A percentile compares a stretch with the other conserved stretches of the same genome.
phyloP scores from a whole-genome alignment of 2,888 invertebrate genomes.

The Esperia sulphurella region DNA sequence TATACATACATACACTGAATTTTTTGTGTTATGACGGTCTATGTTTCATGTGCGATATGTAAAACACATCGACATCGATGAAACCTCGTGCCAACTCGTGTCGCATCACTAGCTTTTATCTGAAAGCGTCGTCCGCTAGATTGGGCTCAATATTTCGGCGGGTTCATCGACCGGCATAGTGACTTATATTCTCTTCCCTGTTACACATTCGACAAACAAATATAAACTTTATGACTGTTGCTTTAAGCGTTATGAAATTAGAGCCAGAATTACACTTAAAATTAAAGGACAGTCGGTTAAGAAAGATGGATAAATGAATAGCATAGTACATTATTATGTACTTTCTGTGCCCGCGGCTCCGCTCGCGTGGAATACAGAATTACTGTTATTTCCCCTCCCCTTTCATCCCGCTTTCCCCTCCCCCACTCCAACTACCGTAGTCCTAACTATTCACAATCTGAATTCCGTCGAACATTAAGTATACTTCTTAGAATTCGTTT shows the following conservation, averaged over 20 bases:
- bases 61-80: conserved; percentile 15
- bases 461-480: too few relatives aligned
- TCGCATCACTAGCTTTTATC: conserved; percentile 46
- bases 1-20: too few relatives aligned
- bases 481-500: too few relatives aligned
- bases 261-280: neutral
- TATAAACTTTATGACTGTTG: neutral
- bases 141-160: conserved; percentile 49
- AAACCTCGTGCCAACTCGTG: neutral
- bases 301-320: too few relatives aligned
- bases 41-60: neutral
- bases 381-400: too few relatives aligned
- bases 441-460: too few relatives aligned
- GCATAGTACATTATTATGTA: too few relatives aligned
- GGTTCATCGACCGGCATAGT: conserved; percentile 68
- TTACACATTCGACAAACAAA: neutral
- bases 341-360: too few relatives aligned
- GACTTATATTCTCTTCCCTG: conserved; percentile 51
- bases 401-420: too few relatives aligned
- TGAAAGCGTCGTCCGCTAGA: conserved; percentile 46
- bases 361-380: too few relatives aligned
- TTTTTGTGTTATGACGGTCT: too few relatives aligned
- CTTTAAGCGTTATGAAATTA: neutral
- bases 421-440: too few relatives aligned
- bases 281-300: neutral